A percentile compares a stretch with the other conserved stretches of the same genome.
Conservation (phyloP, 2,797 vertebrate species). For the Intellagama lesueurii region DNA sequence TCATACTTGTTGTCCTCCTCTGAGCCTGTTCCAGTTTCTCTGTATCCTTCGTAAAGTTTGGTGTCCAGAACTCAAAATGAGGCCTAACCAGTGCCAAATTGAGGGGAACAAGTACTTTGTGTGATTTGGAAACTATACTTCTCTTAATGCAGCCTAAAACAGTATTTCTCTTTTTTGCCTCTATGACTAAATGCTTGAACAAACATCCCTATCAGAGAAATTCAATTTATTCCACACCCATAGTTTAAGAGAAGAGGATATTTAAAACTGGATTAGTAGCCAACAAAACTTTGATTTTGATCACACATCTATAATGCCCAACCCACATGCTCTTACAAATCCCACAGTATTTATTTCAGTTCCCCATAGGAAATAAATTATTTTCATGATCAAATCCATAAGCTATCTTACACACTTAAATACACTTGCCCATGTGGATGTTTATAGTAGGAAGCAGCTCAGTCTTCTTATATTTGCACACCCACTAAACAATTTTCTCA, state of each 20-base stretch:
- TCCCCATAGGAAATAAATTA: conserved; percentile 45
- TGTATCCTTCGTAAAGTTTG: too few species aligned
- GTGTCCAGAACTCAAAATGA: too few species aligned
- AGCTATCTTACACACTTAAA: conserved; percentile 18
- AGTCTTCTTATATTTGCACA: neutral
- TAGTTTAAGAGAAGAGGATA: neutral
- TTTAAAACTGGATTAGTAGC: neutral
- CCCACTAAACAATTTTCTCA: neutral
- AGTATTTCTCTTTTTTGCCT: too few species aligned
- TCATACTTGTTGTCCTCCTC: too few species aligned
- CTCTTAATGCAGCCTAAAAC: too few species aligned
- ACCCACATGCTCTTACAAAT: neutral
- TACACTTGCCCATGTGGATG: neutral
- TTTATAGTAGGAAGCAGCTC: conserved; percentile 17
- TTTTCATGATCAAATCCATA: conserved; percentile 46
- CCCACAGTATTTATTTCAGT: conserved; percentile 20
- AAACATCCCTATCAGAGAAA: conserved; percentile 1
- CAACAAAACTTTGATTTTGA: neutral
- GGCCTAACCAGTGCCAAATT: too few species aligned
- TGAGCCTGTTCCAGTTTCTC: too few species aligned
- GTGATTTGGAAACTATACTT: too few species aligned
- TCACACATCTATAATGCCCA: conserved; percentile 1
- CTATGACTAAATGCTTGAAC: neutral
- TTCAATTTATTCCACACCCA: conserved; percentile 5
- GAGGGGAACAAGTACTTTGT: too few species aligned